These are phyloP conservation scores for Cephus pygmeus DNA, from an alignment of 2,888 invertebrate species.

Conservation along the genomic window DNA sequence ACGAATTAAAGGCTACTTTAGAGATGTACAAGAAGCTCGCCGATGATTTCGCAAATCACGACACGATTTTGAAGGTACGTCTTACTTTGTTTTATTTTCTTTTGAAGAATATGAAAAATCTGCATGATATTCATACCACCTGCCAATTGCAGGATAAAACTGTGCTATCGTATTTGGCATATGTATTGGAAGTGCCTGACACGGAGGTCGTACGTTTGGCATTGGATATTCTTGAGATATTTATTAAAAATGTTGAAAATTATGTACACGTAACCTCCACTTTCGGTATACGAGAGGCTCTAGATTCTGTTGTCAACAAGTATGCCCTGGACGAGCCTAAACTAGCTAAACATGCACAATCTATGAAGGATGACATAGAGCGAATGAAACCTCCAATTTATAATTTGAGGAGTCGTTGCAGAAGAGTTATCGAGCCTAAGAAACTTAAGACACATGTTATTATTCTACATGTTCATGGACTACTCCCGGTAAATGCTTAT, in stretches of 20 bases:
- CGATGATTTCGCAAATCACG: conserved; percentile 59
- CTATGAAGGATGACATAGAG: conserved; percentile 60
- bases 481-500: conserved; percentile 51
- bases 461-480: conserved; percentile 58
- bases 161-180: conserved; percentile 60
- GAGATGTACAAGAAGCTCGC: conserved; percentile 62
- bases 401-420: conserved; percentile 61
- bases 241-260: conserved; percentile 62
- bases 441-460: conserved; percentile 61
- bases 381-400: conserved; percentile 64
- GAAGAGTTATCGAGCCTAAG: conserved; percentile 62
- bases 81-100: neutral
- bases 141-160: conserved; percentile 58
- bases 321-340: conserved; percentile 54
- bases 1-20: conserved; percentile 55
- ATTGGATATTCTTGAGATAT: conserved; percentile 58
- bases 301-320: conserved; percentile 58
- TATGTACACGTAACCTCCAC: conserved; percentile 63
- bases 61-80: conserved; percentile 62
- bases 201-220: conserved; percentile 53
- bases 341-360: conserved; percentile 54
- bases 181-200: conserved; percentile 58
- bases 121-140: neutral
- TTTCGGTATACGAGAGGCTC: conserved; percentile 60
- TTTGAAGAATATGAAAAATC: neutral